Evolutionary conservation across 2,888 invertebrate genomes (phyloP).

Genomic region (Leptura quadrifasciata): DNA sequence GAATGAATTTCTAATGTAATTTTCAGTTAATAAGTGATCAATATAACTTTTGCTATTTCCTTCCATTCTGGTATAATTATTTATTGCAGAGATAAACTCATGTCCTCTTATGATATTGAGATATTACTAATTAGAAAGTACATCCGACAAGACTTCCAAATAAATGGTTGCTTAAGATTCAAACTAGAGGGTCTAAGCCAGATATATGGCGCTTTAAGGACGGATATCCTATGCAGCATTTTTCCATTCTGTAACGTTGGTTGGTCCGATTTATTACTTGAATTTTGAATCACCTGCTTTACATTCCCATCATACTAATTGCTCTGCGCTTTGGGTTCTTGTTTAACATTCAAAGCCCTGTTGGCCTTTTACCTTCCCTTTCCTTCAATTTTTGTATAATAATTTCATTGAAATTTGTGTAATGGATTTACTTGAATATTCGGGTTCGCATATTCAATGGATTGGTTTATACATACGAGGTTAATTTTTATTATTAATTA

Average conservation of each 20-base stretch:
- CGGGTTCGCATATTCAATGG: neutral
- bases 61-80: too few species aligned
- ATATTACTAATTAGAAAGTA: conserved; percentile 32
- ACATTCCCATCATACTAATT: conserved; percentile 52
- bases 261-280: conserved; percentile 39
- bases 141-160: conserved; percentile 16
- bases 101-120: too few species aligned
- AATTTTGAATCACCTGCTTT: conserved; percentile 52
- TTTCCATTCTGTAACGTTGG: conserved; percentile 31
- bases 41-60: too few species aligned
- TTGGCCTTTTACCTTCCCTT: neutral
- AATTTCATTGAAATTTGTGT: neutral
- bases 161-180: conserved; percentile 35
- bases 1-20: too few species aligned
- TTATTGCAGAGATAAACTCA: too few species aligned
- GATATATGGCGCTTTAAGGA: conserved; percentile 44
- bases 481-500: neutral
- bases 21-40: too few species aligned
- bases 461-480: neutral
- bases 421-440: conserved; percentile 8
- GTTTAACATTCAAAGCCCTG: neutral
- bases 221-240: conserved; percentile 42
- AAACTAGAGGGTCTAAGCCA: conserved; percentile 34
- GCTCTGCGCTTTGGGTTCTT: conserved; percentile 38
- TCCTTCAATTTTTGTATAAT: neutral